Conservation (phyloP, 1,140 invertebrate genomes). For the Bombus fervidus region DNA sequence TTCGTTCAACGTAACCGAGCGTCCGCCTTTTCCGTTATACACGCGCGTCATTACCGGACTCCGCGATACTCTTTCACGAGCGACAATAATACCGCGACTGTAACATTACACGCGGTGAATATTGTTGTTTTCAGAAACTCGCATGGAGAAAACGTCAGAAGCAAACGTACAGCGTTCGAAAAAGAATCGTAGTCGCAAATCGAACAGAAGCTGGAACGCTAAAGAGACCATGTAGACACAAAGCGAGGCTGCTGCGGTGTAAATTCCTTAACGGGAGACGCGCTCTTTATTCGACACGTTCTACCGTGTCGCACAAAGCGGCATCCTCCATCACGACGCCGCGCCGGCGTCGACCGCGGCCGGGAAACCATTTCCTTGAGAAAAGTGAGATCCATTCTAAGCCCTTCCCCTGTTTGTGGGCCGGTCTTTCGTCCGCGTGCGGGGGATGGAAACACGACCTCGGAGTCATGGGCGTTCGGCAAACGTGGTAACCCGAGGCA, state of each 20-base stretch:
- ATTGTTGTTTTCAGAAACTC: too few relatives aligned
- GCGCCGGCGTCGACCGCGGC: neutral
- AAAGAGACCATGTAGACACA: slow-evolving; percentile 13
- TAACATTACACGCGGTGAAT: neutral
- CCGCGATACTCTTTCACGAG: neutral
- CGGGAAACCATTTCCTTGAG: slow-evolving; percentile 63
- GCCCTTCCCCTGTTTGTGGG: slow-evolving; percentile 36
- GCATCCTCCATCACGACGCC: slow-evolving; percentile 9
- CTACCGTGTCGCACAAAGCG: slow-evolving; percentile 45
- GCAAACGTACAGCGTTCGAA: too few relatives aligned
- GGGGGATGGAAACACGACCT: slow-evolving; percentile 2
- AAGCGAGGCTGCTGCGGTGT: slow-evolving; percentile 8
- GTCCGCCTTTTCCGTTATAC: neutral
- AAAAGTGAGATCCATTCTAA: slow-evolving; percentile 66
- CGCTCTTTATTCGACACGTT: slow-evolving; percentile 61
- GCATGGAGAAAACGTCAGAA: neutral
- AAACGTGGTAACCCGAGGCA: slow-evolving; percentile 60
- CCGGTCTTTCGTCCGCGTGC: neutral
- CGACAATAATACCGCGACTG: neutral
- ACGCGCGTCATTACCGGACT: neutral
- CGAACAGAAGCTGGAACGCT: slow-evolving; percentile 1
- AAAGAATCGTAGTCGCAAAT: neutral
- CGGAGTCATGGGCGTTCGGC: slow-evolving; percentile 41
- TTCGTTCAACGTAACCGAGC: neutral
- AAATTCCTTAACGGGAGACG: slow-evolving; percentile 45